These are phyloP conservation scores for Leucopsar rothschildi DNA, from an alignment of 2,113 vertebrate species.

Conservation along the genomic window DNA sequence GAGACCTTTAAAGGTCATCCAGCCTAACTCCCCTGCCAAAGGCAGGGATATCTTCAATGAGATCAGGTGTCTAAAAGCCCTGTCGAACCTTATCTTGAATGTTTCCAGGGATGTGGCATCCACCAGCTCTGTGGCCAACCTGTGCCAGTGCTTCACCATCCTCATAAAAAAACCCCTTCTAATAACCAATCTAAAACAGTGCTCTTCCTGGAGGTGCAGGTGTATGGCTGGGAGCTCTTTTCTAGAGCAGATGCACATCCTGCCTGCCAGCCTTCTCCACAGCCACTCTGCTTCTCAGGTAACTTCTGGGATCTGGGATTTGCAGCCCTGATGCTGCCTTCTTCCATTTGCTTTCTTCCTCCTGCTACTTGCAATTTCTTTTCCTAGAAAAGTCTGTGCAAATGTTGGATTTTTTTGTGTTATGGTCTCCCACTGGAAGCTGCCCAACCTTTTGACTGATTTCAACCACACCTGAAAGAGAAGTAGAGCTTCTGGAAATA, in stretches of 20 bases:
- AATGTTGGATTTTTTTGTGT: not conserved
- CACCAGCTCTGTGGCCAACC: not conserved
- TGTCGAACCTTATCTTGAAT: not conserved
- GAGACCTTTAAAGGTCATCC: not conserved
- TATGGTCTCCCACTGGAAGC: accelerated
- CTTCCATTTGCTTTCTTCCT: not conserved
- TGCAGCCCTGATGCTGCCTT: not conserved
- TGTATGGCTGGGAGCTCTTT: not conserved
- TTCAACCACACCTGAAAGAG: not conserved
- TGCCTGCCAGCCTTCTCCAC: not conserved
- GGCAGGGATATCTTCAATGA: not conserved
- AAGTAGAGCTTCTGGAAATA: not conserved
- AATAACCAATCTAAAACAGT: not conserved
- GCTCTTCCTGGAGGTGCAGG: not conserved
- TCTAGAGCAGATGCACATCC: not conserved
- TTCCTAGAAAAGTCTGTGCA: not conserved
- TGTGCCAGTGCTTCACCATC: not conserved
- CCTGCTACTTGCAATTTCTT: not conserved
- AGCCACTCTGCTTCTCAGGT: not conserved
- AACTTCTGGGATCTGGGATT: not conserved
- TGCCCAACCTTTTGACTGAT: not conserved
- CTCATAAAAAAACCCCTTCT: not conserved
- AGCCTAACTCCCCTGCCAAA: not conserved
- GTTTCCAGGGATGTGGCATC: not conserved
- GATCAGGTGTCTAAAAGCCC: not conserved